These are phyloP conservation scores for Basileuterus tristriatus DNA, from an alignment of 2,797 vertebrate species.

Conservation along the genomic window DNA sequence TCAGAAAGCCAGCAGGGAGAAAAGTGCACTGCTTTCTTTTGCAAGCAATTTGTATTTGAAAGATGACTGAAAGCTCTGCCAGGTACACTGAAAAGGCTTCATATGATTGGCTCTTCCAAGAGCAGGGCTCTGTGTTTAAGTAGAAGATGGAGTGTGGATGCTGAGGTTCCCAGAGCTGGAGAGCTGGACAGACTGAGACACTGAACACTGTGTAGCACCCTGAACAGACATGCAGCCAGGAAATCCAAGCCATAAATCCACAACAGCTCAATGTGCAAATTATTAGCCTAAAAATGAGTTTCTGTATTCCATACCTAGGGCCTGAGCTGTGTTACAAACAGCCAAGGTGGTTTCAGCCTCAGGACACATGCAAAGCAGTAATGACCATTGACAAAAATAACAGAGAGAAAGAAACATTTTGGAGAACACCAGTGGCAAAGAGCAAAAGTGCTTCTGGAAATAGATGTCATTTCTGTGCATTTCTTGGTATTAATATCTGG, in stretches of 20 bases:
- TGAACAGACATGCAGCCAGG: not conserved
- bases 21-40: conserved; percentile 17
- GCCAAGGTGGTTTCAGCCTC: not conserved
- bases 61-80: conserved; percentile 6
- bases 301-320: not conserved
- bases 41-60: not conserved
- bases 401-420: not conserved
- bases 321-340: not conserved
- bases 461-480: accelerated
- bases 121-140: not conserved
- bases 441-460: not conserved
- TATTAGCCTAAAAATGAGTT: not conserved
- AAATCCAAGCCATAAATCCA: not conserved
- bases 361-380: not conserved
- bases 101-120: accelerated
- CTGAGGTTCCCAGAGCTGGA: not conserved
- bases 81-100: not conserved
- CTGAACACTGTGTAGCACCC: not conserved
- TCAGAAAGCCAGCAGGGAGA: conserved; percentile 9
- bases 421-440: not conserved
- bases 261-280: not conserved
- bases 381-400: not conserved
- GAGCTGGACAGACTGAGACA: not conserved
- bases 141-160: not conserved
- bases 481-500: not conserved